Base-by-base conservation (phyloP, 2,888 invertebrate genomes). In the Cremastinae sp. region DNA sequence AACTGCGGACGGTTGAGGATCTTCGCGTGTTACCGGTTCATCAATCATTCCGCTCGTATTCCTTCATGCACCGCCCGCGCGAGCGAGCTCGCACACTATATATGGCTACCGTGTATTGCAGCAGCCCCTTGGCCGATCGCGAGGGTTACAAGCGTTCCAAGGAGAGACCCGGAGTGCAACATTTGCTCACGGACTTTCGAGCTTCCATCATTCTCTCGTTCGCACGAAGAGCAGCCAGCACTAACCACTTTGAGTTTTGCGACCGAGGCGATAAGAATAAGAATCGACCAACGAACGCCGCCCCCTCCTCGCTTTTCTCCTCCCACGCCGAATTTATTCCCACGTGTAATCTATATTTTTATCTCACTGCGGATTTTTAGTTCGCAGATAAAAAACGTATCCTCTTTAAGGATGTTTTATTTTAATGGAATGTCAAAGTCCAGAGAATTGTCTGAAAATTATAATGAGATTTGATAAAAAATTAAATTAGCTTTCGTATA, bases 1-100 rank as follows among this genome's bases (percentile, higher is more conserved):
- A 41, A 51, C 54, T 66, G 38, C 28, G 28, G 43, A 53, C 56
- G 80, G 83, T 80, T 78, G 83, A 78, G 66, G 71, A 70, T 76
- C 81, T 83, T 88, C 61, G 88, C 88, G 87, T 88, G 88, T 80
- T 78, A 77, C 75, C 79, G 59, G 74, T 80, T 82, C 86, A 88
- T 88, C 86, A 86, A 87, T 88, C 87, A 87, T 81, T 78, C 66
- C 53, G 78, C 82, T 12, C 41, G 41, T 83, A 81, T 85, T 84
- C 82, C 62, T 75, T 70, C 28, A 28, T n/a, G n/a, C n/a, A n/a
- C n/a, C n/a, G n/a, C n/a, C n/a, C n/a, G n/a, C 73, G 75, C 72
- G 73, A 73, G 75, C 72, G 73, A 76, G 73, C 71, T 75, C 75
- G 69, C 75, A 75, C 66, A 73, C 62, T 66, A n/a, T n/a, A n/a